These are phyloP conservation scores for Drosophila bunnanda DNA, from an alignment of 2,888 invertebrate genomes.

Conservation along the genomic window DNA sequence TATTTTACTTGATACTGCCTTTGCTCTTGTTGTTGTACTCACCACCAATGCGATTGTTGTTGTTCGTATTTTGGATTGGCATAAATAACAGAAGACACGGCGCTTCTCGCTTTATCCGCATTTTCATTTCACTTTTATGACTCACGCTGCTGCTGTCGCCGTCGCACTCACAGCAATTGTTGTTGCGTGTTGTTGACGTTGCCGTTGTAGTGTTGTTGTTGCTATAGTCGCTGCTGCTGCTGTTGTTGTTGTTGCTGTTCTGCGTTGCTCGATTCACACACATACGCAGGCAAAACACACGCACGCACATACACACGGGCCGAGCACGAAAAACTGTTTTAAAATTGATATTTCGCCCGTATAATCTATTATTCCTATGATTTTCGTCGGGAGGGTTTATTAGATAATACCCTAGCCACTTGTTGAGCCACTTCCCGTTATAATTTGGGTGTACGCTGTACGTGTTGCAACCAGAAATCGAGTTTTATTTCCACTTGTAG, in stretches of 20 bases:
- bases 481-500: slow-evolving; percentile 65
- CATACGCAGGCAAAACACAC: slow-evolving; percentile 49
- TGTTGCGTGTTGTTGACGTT: slow-evolving; percentile 71
- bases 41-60: slow-evolving; percentile 71
- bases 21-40: slow-evolving; percentile 49
- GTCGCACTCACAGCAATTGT: slow-evolving; percentile 77
- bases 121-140: slow-evolving; percentile 86
- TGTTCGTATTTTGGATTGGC: slow-evolving; percentile 83
- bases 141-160: slow-evolving; percentile 84
- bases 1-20: slow-evolving; percentile 25
- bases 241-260: slow-evolving; percentile 54
- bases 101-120: slow-evolving; percentile 89
- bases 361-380: slow-evolving; percentile 55
- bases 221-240: slow-evolving; percentile 38
- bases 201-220: slow-evolving; percentile 64
- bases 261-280: slow-evolving; percentile 64
- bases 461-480: slow-evolving; percentile 32
- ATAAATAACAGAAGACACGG: slow-evolving; percentile 88
- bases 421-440: slow-evolving; percentile 75
- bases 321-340: slow-evolving; percentile 56
- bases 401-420: slow-evolving; percentile 76
- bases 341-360: slow-evolving; percentile 38
- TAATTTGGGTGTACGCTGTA: slow-evolving; percentile 26
- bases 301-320: slow-evolving; percentile 36
- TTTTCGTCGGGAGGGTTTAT: slow-evolving; percentile 59